These are phyloP conservation scores for Timema cristinae DNA, from an alignment of 2,888 invertebrate species.

Conservation along the genomic window DNA sequence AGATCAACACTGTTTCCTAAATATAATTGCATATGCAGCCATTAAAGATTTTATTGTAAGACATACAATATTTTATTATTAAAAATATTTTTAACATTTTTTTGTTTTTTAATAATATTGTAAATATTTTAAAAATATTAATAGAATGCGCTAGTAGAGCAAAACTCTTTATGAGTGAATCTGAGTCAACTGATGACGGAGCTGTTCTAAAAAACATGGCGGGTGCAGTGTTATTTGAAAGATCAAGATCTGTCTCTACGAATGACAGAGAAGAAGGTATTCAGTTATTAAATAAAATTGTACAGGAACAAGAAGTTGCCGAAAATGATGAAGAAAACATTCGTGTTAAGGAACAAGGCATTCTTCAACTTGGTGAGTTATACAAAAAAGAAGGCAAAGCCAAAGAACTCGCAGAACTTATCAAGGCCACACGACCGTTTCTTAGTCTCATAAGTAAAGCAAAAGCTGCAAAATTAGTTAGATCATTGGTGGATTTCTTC, in stretches of 20 bases:
- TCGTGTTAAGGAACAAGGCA: slow-evolving; percentile 88
- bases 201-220: slow-evolving; percentile 64
- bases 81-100: too few relatives aligned
- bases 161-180: too few relatives aligned
- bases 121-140: too few relatives aligned
- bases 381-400: slow-evolving; percentile 93
- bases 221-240: slow-evolving; percentile 86
- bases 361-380: slow-evolving; percentile 85
- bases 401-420: slow-evolving; percentile 85
- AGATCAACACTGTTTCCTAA: too few relatives aligned
- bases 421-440: slow-evolving; percentile 93
- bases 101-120: too few relatives aligned
- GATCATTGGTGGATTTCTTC: slow-evolving; percentile 95
- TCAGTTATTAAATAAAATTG: slow-evolving; percentile 70
- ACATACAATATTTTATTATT: too few relatives aligned
- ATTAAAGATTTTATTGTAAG: too few relatives aligned
- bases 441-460: slow-evolving; percentile 95
- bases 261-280: slow-evolving; percentile 68
- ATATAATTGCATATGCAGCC: too few relatives aligned
- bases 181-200: slow-evolving; percentile 43
- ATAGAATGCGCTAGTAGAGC: too few relatives aligned
- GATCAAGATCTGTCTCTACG: slow-evolving; percentile 71
- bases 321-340: slow-evolving; percentile 88
- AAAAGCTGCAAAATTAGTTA: slow-evolving; percentile 96
- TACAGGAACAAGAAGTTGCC: slow-evolving; percentile 68